A percentile compares a stretch with the other conserved stretches of the same genome.
Conservation (phyloP, 2,888 invertebrate species). For the Meteorus cinctellus region DNA sequence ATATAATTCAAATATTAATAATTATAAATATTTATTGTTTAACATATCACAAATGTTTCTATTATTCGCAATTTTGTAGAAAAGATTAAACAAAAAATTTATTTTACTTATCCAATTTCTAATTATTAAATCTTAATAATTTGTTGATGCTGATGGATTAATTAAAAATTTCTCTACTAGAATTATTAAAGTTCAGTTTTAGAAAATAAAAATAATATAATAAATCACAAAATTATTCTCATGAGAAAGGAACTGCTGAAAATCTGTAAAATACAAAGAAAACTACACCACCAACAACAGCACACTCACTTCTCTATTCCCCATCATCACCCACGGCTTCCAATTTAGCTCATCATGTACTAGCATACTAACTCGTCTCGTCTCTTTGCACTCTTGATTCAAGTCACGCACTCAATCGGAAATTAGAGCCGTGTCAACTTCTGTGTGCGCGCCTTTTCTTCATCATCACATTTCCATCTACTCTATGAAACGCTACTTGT, state of each 20-base stretch:
- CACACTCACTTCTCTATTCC: not conserved
- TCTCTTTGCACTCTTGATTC: conserved; percentile 57
- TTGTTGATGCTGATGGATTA: too few relatives aligned
- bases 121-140: too few relatives aligned
- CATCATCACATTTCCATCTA: conserved; percentile 18
- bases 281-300: conserved; percentile 3
- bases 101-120: not conserved
- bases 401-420: conserved; percentile 71
- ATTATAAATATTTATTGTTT: too few relatives aligned
- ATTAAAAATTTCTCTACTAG: too few relatives aligned
- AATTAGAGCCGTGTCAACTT: conserved; percentile 68
- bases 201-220: conserved; percentile 35
- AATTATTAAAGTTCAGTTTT: too few relatives aligned
- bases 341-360: not conserved
- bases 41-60: too few relatives aligned
- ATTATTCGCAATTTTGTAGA: too few relatives aligned
- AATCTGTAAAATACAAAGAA: conserved; percentile 15
- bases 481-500: not conserved
- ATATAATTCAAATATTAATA: too few relatives aligned
- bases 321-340: conserved; percentile 7
- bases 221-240: conserved; percentile 55
- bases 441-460: conserved; percentile 43
- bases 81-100: not conserved
- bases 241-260: conserved; percentile 40
- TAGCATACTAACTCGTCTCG: not conserved